Evolutionary conservation across 1,140 invertebrate genomes (phyloP).

Genomic region (Drosophila nebulosa): DNA sequence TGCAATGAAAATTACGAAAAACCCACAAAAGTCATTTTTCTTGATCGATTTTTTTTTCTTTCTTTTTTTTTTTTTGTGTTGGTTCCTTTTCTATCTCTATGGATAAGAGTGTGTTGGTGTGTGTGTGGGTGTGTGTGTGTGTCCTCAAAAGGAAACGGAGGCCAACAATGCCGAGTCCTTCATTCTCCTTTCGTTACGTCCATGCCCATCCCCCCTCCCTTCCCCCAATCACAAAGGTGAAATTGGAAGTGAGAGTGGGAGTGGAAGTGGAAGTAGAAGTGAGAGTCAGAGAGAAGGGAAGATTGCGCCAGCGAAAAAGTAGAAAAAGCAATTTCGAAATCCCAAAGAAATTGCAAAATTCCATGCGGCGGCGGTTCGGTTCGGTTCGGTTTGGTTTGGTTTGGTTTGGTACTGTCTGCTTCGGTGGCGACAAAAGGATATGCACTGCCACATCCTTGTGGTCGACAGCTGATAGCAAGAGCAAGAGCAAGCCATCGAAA

Average conservation of each 20-base stretch:
- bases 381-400: slow-evolving; percentile 12
- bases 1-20: slow-evolving; percentile 80
- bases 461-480: slow-evolving; percentile 51
- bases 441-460: slow-evolving; percentile 30
- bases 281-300: too few species aligned
- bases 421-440: slow-evolving; percentile 37
- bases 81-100: background rate
- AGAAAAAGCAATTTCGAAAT: slow-evolving; percentile 79
- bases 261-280: slow-evolving; percentile 35
- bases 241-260: slow-evolving; percentile 27
- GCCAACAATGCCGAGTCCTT: slow-evolving; percentile 63
- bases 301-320: slow-evolving; percentile 52
- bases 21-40: slow-evolving; percentile 79
- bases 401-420: slow-evolving; percentile 12
- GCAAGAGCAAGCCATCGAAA: background rate
- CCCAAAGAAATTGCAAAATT: slow-evolving; percentile 80
- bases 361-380: slow-evolving; percentile 57
- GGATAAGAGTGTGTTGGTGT: background rate
- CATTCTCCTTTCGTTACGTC: slow-evolving; percentile 6
- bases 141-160: slow-evolving; percentile 69
- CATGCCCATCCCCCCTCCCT: background rate
- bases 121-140: slow-evolving; percentile 3
- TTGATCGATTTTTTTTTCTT: slow-evolving; percentile 71
- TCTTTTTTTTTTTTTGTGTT: background rate
- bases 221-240: slow-evolving; percentile 45